Evolutionary conservation across 2,113 vertebrate species (phyloP).

Genomic region (Platichthys flesus): DNA sequence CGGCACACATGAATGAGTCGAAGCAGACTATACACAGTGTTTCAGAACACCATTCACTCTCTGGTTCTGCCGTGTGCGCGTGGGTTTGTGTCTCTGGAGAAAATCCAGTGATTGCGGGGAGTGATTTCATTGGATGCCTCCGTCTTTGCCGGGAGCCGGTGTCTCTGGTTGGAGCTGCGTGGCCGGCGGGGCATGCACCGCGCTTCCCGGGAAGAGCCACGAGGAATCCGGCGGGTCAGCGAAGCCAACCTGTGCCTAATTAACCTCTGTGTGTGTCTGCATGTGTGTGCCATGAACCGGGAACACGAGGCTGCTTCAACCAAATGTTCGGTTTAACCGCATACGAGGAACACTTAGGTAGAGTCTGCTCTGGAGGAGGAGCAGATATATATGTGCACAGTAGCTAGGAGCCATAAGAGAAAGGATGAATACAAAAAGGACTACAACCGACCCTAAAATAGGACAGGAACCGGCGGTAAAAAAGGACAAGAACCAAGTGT

Average conservation of each 20-base stretch:
- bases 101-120: constrained; percentile 46
- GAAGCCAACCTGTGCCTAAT: constrained; percentile 67
- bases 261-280: constrained; percentile 46
- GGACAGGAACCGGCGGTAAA: too few species aligned
- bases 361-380: background rate
- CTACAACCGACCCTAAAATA: background rate
- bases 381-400: background rate
- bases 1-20: constrained; percentile 25
- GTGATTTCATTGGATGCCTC: constrained; percentile 50
- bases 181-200: constrained; percentile 36
- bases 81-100: constrained; percentile 34
- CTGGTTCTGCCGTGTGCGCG: constrained; percentile 11
- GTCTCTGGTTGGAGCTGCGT: constrained; percentile 49
- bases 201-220: constrained; percentile 42
- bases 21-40: constrained; percentile 16
- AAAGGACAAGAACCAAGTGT: background rate
- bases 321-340: constrained; percentile 14
- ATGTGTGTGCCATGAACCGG: constrained; percentile 12
- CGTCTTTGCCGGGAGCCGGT: constrained; percentile 45
- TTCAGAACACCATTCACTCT: constrained; percentile 40
- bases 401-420: background rate
- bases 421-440: background rate
- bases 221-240: constrained; percentile 57
- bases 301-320: background rate
- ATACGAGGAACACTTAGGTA: background rate